Conservation (phyloP, 2,888 invertebrate species). For the Proisotoma minuta region DNA sequence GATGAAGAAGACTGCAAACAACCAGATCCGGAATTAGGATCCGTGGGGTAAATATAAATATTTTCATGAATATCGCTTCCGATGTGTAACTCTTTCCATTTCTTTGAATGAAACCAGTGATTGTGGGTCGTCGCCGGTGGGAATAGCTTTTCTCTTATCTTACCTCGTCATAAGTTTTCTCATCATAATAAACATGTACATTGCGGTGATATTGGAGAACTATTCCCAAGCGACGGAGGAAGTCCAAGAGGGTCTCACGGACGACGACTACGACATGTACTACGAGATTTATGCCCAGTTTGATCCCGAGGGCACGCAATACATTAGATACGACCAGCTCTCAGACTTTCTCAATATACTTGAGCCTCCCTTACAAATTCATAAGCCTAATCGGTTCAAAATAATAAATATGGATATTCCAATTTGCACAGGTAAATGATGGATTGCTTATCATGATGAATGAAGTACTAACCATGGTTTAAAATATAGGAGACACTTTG, state of each 20-base stretch:
- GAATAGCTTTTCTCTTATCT: slow-evolving; percentile 88
- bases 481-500: background rate
- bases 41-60: background rate
- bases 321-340: slow-evolving; percentile 88
- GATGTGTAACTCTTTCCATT: too few relatives aligned
- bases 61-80: too few relatives aligned
- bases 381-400: slow-evolving; percentile 91
- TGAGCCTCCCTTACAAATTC: slow-evolving; percentile 93
- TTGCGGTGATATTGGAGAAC: slow-evolving; percentile 98
- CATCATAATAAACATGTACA: slow-evolving; percentile 99
- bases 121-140: slow-evolving; percentile 90
- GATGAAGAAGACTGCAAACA: slow-evolving; percentile 87
- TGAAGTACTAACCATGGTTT: background rate
- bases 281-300: slow-evolving; percentile 99
- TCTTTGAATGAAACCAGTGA: slow-evolving; percentile 65
- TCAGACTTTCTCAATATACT: slow-evolving; percentile 90
- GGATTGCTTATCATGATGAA: slow-evolving; percentile 63
- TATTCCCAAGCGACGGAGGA: slow-evolving; percentile 98
- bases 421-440: slow-evolving; percentile 94
- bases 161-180: slow-evolving; percentile 97
- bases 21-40: slow-evolving; percentile 81
- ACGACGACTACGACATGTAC: slow-evolving; percentile 87
- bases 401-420: slow-evolving; percentile 98
- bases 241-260: slow-evolving; percentile 92
- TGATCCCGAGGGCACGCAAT: slow-evolving; percentile 96